Evolutionary conservation across 64 coral and sea anemone genomes (phyloP).

Genomic region (Astreopora myriophthalma): DNA sequence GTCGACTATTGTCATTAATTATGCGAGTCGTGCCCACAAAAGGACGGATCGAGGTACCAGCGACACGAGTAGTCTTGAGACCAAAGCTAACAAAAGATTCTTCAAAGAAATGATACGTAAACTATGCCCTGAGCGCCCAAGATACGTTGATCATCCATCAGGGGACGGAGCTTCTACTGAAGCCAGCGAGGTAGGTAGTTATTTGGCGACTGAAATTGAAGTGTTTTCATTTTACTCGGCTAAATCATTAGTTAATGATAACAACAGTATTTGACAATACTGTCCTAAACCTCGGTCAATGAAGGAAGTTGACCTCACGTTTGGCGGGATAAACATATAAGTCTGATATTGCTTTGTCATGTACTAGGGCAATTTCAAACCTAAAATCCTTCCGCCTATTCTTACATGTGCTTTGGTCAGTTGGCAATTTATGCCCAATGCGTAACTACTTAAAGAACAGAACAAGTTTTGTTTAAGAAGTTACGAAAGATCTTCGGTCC

Average conservation of each 20-base stretch:
- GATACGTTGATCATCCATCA: constrained; percentile 3
- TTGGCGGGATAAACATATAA: no score
- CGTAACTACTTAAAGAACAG: no score
- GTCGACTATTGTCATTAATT: neutral
- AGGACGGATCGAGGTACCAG: neutral
- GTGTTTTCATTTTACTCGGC: neutral
- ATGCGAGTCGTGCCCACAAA: neutral
- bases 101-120: constrained; percentile 11
- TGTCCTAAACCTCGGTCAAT: neutral
- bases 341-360: no score
- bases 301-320: no score
- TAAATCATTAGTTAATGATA: neutral
- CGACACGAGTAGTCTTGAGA: neutral
- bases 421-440: no score
- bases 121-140: neutral
- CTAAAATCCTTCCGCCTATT: no score
- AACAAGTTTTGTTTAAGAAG: no score
- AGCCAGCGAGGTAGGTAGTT: neutral
- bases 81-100: neutral
- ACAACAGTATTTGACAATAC: neutral
- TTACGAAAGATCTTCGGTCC: no score
- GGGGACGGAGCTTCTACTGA: neutral
- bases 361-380: no score
- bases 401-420: no score
- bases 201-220: neutral